phyloP scores from a whole-genome alignment of 2,888 invertebrate species.

The Branchipolynoe longqiensis region DNA sequence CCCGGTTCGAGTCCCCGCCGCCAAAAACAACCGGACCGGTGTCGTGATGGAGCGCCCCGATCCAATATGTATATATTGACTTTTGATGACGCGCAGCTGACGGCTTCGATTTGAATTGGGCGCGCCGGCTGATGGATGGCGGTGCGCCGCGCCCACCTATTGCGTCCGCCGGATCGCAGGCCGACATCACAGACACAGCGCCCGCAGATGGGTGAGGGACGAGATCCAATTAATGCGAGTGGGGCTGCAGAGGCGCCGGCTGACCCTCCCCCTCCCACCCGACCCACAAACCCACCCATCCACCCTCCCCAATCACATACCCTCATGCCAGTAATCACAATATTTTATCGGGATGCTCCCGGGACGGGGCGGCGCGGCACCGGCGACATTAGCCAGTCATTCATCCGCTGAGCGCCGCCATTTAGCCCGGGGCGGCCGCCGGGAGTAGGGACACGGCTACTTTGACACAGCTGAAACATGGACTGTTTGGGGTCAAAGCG shows the following conservation, averaged over 20 bases:
- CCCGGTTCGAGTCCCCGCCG: neutral
- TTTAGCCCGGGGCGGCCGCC: constrained; percentile 12
- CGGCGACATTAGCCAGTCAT: constrained; percentile 34
- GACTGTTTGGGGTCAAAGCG: constrained; percentile 40
- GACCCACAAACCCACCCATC: neutral
- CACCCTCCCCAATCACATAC: neutral
- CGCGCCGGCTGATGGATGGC: constrained; percentile 47
- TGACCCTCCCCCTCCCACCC: neutral
- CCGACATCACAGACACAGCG: constrained; percentile 23
- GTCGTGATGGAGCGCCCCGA: constrained; percentile 49
- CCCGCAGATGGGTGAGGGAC: constrained; percentile 37
- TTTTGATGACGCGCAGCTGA: constrained; percentile 55
- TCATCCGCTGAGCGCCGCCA: constrained; percentile 9
- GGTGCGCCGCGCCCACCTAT: neutral
- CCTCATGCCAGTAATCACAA: constrained; percentile 33
- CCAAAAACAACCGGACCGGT: neutral
- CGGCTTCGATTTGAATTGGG: constrained; percentile 53
- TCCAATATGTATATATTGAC: constrained; percentile 58
- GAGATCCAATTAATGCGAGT: constrained; percentile 57
- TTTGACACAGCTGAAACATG: constrained; percentile 50
- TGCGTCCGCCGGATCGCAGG: neutral
- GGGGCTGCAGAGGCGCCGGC: constrained; percentile 2
- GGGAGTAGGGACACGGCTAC: constrained; percentile 45
- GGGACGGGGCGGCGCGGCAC: neutral
- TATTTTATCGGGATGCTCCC: constrained; percentile 20